These are phyloP conservation scores for Heliothis peltigera DNA, from an alignment of 2,888 invertebrate species.

Conservation along the genomic window DNA sequence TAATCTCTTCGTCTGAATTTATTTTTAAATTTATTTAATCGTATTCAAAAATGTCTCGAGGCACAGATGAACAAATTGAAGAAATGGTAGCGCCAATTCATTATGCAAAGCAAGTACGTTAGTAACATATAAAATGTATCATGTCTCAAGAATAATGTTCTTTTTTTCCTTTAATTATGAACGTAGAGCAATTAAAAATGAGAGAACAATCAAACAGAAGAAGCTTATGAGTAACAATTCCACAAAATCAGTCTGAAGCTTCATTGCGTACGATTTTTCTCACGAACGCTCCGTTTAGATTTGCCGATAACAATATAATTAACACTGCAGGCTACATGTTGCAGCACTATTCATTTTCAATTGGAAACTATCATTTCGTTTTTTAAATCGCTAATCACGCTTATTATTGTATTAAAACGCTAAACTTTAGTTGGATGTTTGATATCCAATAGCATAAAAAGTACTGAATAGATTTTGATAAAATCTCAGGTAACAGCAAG, in stretches of 20 bases:
- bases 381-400: conserved; percentile 8
- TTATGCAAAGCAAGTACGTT: too few relatives aligned
- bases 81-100: not conserved
- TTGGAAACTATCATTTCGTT: conserved; percentile 13
- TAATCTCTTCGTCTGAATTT: not conserved
- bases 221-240: conserved; percentile 28
- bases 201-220: conserved; percentile 15
- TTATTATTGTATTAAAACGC: too few relatives aligned
- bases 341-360: conserved; percentile 14
- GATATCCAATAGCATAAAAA: too few relatives aligned
- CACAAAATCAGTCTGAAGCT: conserved; percentile 29
- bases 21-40: too few relatives aligned
- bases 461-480: too few relatives aligned
- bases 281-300: conserved; percentile 42
- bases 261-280: conserved; percentile 48
- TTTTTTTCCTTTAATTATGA: too few relatives aligned
- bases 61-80: not conserved
- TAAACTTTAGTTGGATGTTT: conserved; percentile 3
- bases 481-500: too few relatives aligned
- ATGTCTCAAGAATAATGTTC: too few relatives aligned
- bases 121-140: too few relatives aligned
- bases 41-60: not conserved
- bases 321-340: conserved; percentile 18
- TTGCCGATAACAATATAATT: conserved; percentile 44
- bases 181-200: conserved; percentile 9